phyloP scores from a whole-genome alignment of 2,797 vertebrate species.

The Zenarchopterus dispar region DNA sequence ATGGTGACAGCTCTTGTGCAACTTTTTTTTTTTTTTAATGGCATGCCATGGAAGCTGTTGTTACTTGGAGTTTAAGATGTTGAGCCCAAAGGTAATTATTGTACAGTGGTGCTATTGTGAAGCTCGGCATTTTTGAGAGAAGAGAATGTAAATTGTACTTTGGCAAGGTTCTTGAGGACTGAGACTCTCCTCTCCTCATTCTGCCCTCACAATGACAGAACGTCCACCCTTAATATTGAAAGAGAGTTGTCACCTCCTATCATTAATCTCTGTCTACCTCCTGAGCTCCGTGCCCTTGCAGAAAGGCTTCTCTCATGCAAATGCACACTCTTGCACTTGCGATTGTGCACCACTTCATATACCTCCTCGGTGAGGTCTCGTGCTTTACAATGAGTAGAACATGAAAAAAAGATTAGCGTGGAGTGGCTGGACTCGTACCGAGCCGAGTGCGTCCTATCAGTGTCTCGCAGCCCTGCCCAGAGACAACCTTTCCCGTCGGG shows the following conservation, averaged over 20 bases:
- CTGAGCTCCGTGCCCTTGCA: conserved; percentile 55
- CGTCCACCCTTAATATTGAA: conserved; percentile 58
- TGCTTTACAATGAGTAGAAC: conserved; percentile 34
- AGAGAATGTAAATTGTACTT: conserved; percentile 11
- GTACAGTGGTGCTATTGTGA: conserved; percentile 10
- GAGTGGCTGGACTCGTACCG: conserved; percentile 50
- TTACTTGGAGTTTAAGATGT: neutral
- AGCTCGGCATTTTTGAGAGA: conserved; percentile 12
- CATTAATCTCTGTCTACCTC: conserved; percentile 68
- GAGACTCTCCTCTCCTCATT: neutral
- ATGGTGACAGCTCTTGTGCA: neutral
- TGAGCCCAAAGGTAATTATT: conserved; percentile 20
- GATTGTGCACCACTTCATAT: neutral
- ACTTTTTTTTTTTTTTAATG: neutral
- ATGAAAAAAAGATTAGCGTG: conserved; percentile 64
- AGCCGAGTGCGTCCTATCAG: conserved; percentile 20
- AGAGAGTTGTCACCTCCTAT: conserved; percentile 60
- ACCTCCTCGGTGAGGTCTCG: conserved; percentile 29
- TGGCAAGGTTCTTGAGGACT: neutral
- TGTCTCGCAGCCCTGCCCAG: conserved; percentile 28
- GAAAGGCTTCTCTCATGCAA: conserved; percentile 27
- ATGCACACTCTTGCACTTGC: neutral
- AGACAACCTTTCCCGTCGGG: conserved; percentile 40
- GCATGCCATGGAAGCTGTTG: neutral
- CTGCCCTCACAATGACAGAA: conserved; percentile 29